Base-by-base conservation (phyloP, 2,113 vertebrate genomes). In the Seriola quinqueradiata region DNA sequence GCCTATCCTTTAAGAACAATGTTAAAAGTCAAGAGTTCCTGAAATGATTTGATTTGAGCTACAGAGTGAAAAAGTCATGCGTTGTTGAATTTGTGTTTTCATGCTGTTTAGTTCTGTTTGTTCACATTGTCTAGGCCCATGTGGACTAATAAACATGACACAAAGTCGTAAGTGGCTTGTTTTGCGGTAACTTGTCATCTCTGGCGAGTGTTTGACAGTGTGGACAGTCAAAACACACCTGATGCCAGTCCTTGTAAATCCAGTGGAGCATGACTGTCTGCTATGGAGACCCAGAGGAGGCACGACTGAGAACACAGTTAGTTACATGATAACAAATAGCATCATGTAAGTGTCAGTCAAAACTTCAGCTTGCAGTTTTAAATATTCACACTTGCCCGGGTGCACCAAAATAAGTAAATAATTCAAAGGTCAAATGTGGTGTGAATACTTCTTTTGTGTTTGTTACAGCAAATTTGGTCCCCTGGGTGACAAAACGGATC, bases 181-280 rank as follows among this genome's bases (percentile, higher is more conserved):
- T 59, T 48, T 66, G 42, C 25, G 17, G 38, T 63, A 58, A 59
- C 38, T 25, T 3, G 28, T 64, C 38, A 19, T 74, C 73, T 66
- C 73, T 52, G 25, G 40, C 59, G 65, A 38, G 44, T 34, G 14
- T 61, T 50, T 57, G 64, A 46, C 48, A 79, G 52, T 14, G 6
- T 4, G n/a, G 7, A 32, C 28, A 66, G 70, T 77, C 64, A 74
- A 60, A 82, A 70, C 70, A 69, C 55, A 65, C 8, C 65, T 71
- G 42, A 75, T 74, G 65, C 55, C 65, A 50, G 48, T 80, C 28
- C 46, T 36, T 75, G 65, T 70, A 55, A 66, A 54, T 58, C 21
- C 34, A n/a, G 17, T 38, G 59, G 80, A 52, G 59, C 71, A 16
- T 75, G 77, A 59, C 44, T 50, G 25, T 65, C 69, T 68, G 70